Conservation (phyloP, 2,888 invertebrate species). For the Trisateles emortualis region DNA sequence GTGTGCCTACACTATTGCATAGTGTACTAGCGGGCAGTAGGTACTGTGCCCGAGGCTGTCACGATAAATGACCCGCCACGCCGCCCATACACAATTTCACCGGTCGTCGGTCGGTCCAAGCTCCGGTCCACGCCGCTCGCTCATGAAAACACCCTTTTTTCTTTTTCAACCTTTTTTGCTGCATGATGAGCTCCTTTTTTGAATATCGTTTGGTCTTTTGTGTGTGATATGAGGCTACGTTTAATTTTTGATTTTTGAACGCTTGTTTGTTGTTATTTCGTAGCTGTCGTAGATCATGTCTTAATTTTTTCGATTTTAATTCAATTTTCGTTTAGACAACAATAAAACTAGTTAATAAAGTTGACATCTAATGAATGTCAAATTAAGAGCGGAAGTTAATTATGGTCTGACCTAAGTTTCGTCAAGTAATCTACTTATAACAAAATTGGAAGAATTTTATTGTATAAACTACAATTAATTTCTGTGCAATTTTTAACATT, state of each 20-base stretch:
- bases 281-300: no score
- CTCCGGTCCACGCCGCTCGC: conserved; percentile 50
- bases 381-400: no score
- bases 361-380: no score
- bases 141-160: conserved; percentile 70
- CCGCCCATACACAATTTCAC: conserved; percentile 80
- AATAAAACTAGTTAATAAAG: no score
- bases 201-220: conserved; percentile 40
- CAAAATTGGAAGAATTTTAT: no score
- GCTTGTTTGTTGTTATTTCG: no score
- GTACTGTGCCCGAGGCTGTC: conserved; percentile 78
- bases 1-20: conserved; percentile 34
- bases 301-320: no score
- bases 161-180: conserved; percentile 46
- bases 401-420: no score
- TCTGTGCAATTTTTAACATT: no score
- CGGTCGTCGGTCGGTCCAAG: conserved; percentile 52
- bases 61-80: conserved; percentile 76
- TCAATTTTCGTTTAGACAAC: no score
- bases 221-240: not conserved
- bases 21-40: conserved; percentile 68
- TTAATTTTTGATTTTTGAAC: conserved; percentile 2
- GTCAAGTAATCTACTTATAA: no score
- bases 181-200: conserved; percentile 45
- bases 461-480: no score